A percentile compares a stretch with the other conserved stretches of the same genome.
These are phyloP conservation scores for Zosterops hypoxanthus DNA, from an alignment of 2,113 vertebrate species.

Conservation along the genomic window DNA sequence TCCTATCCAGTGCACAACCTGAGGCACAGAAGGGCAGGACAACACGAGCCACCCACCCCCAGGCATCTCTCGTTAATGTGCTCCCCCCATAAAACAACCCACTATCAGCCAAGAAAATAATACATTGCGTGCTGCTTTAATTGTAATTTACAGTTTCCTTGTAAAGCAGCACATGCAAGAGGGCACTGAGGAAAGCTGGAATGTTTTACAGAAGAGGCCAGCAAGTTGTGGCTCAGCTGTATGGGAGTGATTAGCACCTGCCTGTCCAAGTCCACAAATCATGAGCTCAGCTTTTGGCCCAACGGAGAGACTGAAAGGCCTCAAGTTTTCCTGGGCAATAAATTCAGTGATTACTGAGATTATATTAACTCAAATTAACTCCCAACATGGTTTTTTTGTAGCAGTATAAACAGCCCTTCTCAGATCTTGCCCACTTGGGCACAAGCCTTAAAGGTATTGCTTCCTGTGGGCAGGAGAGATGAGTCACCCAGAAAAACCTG, in stretches of 20 bases:
- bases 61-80: neutral
- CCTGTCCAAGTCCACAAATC: neutral
- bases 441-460: neutral
- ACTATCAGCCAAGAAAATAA: conserved; percentile 22
- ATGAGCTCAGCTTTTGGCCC: conserved; percentile 44
- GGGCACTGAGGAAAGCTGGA: neutral
- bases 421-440: neutral
- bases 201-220: neutral
- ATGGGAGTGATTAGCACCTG: conserved; percentile 56
- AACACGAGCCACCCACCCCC: neutral
- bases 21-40: neutral
- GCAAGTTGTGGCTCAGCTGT: neutral
- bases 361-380: conserved; percentile 14
- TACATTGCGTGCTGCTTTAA: conserved; percentile 1
- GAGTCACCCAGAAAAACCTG: neutral
- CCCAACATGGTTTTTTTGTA: neutral
- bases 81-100: conserved; percentile 19
- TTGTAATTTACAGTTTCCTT: conserved; percentile 22
- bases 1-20: neutral
- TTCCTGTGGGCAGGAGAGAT: neutral
- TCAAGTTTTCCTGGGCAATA: conserved; percentile 14
- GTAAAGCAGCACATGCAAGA: conserved; percentile 8
- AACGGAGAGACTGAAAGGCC: neutral
- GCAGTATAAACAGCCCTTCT: neutral
- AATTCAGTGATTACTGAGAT: conserved; percentile 24